Evolutionary conservation across 2,797 vertebrate species (phyloP).

Genomic region (Rhinoraja longicauda): DNA sequence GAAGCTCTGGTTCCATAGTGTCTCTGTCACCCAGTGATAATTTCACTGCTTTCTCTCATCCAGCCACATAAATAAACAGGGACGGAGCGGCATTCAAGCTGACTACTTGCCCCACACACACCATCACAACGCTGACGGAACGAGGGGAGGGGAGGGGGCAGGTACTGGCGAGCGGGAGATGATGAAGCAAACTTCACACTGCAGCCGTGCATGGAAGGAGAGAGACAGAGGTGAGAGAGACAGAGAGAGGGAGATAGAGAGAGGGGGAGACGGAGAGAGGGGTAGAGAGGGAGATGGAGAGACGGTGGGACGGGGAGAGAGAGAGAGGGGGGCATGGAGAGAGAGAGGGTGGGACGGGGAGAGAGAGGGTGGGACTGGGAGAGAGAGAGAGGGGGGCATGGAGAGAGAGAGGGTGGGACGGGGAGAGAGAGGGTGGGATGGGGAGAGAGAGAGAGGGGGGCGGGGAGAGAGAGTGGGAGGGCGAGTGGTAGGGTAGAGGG

Average conservation of each 20-base stretch:
- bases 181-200: neutral
- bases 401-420: neutral
- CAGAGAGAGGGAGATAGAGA: neutral
- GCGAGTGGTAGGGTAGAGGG: too few species aligned
- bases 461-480: too few species aligned
- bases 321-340: neutral
- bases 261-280: neutral
- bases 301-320: too few species aligned
- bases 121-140: neutral
- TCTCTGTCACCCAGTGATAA: neutral
- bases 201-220: neutral
- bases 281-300: neutral
- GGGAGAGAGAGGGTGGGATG: neutral
- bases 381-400: neutral
- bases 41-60: neutral
- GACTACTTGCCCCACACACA: neutral
- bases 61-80: neutral
- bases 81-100: neutral
- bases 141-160: neutral
- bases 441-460: neutral
- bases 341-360: too few species aligned
- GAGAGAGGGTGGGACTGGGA: neutral
- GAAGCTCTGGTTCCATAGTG: neutral
- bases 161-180: neutral
- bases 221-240: neutral